Evolutionary conservation across 2,888 invertebrate species (phyloP).

Genomic region (Lumbricus terrestris): DNA sequence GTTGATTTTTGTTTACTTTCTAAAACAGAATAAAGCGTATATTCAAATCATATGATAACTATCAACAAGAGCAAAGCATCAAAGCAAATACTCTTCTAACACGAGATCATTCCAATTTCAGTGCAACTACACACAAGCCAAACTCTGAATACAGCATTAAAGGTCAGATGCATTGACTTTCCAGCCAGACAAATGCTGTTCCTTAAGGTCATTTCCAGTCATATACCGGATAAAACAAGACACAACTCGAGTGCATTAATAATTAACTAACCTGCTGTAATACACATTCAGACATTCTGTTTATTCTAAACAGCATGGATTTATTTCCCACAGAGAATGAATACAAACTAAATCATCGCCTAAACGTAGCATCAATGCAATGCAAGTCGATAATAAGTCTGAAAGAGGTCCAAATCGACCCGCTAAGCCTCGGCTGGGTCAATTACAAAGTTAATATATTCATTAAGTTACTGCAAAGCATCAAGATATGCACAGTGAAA

Average conservation of each 20-base stretch:
- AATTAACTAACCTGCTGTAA: background rate
- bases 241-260: background rate
- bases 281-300: background rate
- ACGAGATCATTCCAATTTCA: background rate
- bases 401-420: no score
- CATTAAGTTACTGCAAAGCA: no score
- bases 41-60: background rate
- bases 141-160: background rate
- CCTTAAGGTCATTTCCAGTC: background rate
- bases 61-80: background rate
- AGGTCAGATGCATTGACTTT: background rate
- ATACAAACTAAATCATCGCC: no score
- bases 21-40: background rate
- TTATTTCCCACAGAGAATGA: background rate
- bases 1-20: background rate
- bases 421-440: no score
- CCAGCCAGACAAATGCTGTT: background rate
- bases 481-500: no score
- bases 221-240: background rate
- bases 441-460: no score
- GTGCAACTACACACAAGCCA: background rate
- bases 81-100: background rate
- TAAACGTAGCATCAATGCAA: no score
- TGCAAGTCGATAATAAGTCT: no score
- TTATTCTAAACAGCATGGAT: background rate